These are phyloP conservation scores for Venustaconcha ellipsiformis DNA, from an alignment of 1,140 invertebrate species.

Conservation along the genomic window DNA sequence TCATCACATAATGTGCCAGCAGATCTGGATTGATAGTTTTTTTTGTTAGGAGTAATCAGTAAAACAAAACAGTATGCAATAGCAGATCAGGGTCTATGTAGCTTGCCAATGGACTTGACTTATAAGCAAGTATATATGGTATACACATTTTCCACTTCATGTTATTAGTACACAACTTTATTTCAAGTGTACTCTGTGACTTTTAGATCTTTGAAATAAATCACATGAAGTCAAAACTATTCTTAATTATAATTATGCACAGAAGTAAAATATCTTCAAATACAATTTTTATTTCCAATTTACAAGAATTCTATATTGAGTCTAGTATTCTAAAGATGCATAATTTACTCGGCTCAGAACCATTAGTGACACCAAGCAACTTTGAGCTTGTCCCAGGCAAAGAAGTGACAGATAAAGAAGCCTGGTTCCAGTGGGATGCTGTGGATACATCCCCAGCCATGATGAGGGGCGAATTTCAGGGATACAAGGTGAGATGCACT, in stretches of 20 bases:
- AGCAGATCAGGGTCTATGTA: too few relatives aligned
- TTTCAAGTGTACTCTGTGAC: too few relatives aligned
- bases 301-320: neutral
- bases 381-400: slow-evolving; percentile 76
- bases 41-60: too few relatives aligned
- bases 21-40: too few relatives aligned
- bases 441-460: slow-evolving; percentile 40
- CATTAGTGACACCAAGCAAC: slow-evolving; percentile 84
- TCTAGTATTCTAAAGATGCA: neutral
- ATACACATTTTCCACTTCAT: too few relatives aligned
- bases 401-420: slow-evolving; percentile 50
- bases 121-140: too few relatives aligned
- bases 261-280: neutral
- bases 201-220: neutral
- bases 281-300: neutral
- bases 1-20: too few relatives aligned
- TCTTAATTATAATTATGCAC: neutral
- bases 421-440: slow-evolving; percentile 57
- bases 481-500: slow-evolving; percentile 52
- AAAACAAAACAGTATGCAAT: too few relatives aligned
- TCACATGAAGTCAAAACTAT: neutral
- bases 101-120: too few relatives aligned
- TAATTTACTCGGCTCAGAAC: slow-evolving; percentile 71
- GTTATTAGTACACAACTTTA: too few relatives aligned
- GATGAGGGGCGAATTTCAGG: slow-evolving; percentile 54